Evolutionary conservation across 2,888 invertebrate species (phyloP).

Genomic region (Calliscelio sp.): DNA sequence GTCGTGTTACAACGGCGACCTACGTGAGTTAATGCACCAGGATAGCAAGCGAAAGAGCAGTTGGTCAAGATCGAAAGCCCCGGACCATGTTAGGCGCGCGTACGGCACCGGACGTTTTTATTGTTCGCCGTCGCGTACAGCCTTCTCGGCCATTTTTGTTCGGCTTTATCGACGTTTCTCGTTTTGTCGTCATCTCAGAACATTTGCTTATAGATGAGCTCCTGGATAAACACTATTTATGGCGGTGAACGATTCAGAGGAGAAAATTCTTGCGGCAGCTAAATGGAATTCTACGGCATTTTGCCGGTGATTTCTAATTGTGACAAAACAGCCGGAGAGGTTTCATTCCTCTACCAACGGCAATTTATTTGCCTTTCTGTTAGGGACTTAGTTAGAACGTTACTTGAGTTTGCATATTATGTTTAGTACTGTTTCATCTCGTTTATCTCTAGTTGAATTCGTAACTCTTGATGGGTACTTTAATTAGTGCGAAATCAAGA

Average conservation of each 20-base stretch:
- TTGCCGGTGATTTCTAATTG: conserved; percentile 33
- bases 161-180: conserved; percentile 46
- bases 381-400: not conserved
- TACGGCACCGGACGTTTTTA: conserved; percentile 60
- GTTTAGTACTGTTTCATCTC: not conserved
- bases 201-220: conserved; percentile 63
- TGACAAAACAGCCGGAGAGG: conserved; percentile 21
- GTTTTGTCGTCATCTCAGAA: conserved; percentile 59
- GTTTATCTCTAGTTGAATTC: not conserved
- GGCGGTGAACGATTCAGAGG: not conserved
- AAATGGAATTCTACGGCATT: conserved; percentile 24
- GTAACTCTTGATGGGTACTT: too few species aligned
- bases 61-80: conserved; percentile 68
- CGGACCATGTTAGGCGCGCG: conserved; percentile 70
- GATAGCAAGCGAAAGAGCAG: conserved; percentile 55
- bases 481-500: too few species aligned
- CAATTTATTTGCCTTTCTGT: not conserved
- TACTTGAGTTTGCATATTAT: not conserved
- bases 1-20: conserved; percentile 69
- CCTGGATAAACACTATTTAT: conserved; percentile 46
- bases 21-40: conserved; percentile 70
- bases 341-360: not conserved
- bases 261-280: conserved; percentile 28
- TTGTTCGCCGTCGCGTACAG: conserved; percentile 36
- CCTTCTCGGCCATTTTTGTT: conserved; percentile 34